phyloP scores from a whole-genome alignment of 2,888 invertebrate species.

The Baronia brevicornis region DNA sequence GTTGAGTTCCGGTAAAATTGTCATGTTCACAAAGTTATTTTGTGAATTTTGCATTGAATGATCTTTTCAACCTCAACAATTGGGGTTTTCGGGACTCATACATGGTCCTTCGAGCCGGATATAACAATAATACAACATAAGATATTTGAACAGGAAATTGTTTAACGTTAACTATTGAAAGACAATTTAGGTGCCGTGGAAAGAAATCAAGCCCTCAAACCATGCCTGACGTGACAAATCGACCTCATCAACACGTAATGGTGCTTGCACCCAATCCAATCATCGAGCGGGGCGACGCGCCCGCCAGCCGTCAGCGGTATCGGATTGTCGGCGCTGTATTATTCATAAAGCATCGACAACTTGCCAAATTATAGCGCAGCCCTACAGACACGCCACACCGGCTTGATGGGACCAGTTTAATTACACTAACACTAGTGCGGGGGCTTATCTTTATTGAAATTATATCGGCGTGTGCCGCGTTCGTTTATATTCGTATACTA shows the following conservation, averaged over 20 bases:
- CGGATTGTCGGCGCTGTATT: constrained; percentile 24
- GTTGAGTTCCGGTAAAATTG: no score
- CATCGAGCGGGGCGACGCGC: constrained; percentile 17
- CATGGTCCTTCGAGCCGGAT: no score
- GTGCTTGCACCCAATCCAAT: constrained; percentile 27
- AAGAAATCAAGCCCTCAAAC: constrained; percentile 25
- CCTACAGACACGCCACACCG: constrained; percentile 27
- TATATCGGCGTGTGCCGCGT: no score
- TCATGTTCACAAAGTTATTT: no score
- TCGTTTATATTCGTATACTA: no score
- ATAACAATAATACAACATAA: no score
- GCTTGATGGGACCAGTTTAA: constrained; percentile 26
- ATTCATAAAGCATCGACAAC: constrained; percentile 27
- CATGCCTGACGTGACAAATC: constrained; percentile 30
- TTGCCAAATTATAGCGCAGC: constrained; percentile 19
- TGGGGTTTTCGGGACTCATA: no score
- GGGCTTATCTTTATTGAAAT: constrained; percentile 18
- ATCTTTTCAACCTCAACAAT: no score
- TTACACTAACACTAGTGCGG: constrained; percentile 22
- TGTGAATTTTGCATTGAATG: no score
- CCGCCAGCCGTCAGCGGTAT: no score
- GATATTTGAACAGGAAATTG: no score
- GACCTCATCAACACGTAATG: constrained; percentile 27
- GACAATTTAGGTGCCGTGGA: constrained; percentile 21
- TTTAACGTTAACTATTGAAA: constrained; percentile 17